A percentile compares a stretch with the other conserved stretches of the same genome.
Conservation (phyloP, 2,888 invertebrate species). For the Melanargia galathea region DNA sequence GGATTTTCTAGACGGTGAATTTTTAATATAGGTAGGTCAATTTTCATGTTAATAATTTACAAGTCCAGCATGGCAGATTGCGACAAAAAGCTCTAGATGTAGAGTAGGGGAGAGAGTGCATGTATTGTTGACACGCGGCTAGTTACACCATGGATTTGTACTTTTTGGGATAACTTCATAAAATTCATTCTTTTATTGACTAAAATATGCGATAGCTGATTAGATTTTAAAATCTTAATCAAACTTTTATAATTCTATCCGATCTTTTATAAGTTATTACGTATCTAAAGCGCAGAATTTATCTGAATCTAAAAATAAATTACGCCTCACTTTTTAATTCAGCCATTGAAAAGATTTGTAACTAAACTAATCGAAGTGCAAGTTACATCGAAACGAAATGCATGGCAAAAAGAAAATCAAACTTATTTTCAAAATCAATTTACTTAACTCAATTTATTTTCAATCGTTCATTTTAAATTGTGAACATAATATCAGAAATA, state of each 20-base stretch:
- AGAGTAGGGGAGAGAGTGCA: constrained; percentile 71
- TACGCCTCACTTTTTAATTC: too few species aligned
- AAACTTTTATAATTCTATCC: not conserved
- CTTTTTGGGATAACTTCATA: constrained; percentile 28
- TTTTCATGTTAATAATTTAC: constrained; percentile 44
- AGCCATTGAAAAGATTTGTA: too few species aligned
- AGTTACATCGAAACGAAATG: too few species aligned
- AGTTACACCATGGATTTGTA: constrained; percentile 51
- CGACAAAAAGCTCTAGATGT: constrained; percentile 63
- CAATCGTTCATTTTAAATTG: too few species aligned
- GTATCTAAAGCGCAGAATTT: not conserved
- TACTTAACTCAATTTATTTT: too few species aligned
- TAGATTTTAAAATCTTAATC: not conserved
- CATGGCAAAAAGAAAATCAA: too few species aligned
- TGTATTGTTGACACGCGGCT: constrained; percentile 69
- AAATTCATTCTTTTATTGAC: not conserved
- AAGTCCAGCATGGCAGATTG: constrained; percentile 47
- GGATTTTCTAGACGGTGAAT: constrained; percentile 72
- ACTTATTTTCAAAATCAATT: too few species aligned
- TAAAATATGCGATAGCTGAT: not conserved
- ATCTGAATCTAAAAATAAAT: too few species aligned
- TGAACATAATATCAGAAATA: too few species aligned
- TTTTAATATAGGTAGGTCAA: constrained; percentile 41
- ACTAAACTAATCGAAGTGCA: too few species aligned
- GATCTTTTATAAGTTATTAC: not conserved